These are phyloP conservation scores for Empis stercorea DNA, from an alignment of 2,888 invertebrate species.

Conservation along the genomic window DNA sequence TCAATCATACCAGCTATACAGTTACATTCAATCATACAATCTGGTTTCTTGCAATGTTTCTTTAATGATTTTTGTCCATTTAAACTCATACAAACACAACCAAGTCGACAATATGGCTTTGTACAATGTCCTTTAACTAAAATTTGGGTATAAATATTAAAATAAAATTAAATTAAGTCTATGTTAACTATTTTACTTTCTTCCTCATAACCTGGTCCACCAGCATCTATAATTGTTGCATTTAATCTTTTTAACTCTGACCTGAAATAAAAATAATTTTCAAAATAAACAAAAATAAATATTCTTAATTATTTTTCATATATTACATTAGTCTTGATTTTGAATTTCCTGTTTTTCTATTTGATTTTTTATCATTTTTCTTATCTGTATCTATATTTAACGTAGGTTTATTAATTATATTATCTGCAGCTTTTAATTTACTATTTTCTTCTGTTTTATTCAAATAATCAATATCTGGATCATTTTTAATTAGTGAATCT, in stretches of 20 bases:
- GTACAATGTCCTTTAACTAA: not conserved
- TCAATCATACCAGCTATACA: slow-evolving; percentile 28
- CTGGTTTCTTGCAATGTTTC: slow-evolving; percentile 47
- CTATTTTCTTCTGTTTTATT: slow-evolving; percentile 15
- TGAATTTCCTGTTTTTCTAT: not conserved
- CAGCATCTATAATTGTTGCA: slow-evolving; percentile 49
- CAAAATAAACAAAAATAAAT: slow-evolving; percentile 4
- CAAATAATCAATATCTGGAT: slow-evolving; percentile 21
- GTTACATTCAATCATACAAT: slow-evolving; percentile 37
- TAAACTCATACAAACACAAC: slow-evolving; percentile 54
- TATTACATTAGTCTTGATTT: not conserved
- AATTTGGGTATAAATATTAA: not conserved
- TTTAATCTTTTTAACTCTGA: slow-evolving; percentile 47
- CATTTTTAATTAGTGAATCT: slow-evolving; percentile 39
- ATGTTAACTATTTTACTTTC: slow-evolving; percentile 16
- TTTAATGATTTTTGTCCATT: slow-evolving; percentile 35
- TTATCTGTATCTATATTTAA: not conserved
- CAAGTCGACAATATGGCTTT: slow-evolving; percentile 41
- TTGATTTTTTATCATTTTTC: not conserved
- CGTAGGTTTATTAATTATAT: not conserved
- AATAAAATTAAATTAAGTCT: not conserved
- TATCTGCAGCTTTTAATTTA: slow-evolving; percentile 17
- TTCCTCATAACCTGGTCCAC: slow-evolving; percentile 19
- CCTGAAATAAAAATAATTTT: slow-evolving; percentile 18
- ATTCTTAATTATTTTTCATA: not conserved